Evolutionary conservation across 2,113 vertebrate genomes (phyloP).

Genomic region (Gavialis gangeticus): DNA sequence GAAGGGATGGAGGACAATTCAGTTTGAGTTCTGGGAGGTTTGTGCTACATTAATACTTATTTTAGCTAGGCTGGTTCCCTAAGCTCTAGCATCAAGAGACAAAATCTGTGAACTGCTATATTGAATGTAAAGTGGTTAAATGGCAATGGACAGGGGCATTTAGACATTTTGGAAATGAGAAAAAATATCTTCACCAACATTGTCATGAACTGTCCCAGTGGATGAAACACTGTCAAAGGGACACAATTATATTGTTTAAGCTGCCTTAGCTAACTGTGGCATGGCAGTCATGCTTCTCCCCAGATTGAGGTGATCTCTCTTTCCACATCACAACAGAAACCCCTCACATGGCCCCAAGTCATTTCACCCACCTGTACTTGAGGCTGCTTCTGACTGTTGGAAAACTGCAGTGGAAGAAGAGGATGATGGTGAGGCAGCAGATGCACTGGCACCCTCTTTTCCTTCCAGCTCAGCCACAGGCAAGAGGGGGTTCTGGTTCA

Average conservation of each 20-base stretch:
- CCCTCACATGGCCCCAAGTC: background rate
- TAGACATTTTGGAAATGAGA: background rate
- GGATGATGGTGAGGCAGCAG: constrained; percentile 78
- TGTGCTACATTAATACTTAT: background rate
- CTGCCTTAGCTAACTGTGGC: background rate
- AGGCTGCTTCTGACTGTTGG: constrained; percentile 80
- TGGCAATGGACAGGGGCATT: background rate
- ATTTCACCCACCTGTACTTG: constrained; percentile 80
- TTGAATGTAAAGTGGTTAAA: background rate
- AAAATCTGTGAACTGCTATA: background rate
- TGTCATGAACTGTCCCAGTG: background rate
- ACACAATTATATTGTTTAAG: background rate
- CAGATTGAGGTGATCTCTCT: background rate
- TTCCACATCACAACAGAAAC: background rate
- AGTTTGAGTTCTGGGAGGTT: background rate
- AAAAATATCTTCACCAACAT: background rate
- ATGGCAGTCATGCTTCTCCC: background rate
- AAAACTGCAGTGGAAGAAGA: constrained; percentile 81
- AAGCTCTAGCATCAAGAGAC: background rate
- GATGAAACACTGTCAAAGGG: background rate
- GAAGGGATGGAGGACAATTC: background rate
- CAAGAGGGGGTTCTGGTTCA: constrained; percentile 87
- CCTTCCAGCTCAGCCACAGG: constrained; percentile 84
- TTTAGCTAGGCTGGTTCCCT: background rate
- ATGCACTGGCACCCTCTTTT: constrained; percentile 78